phyloP scores from a whole-genome alignment of 1,140 invertebrate species.

The Trypoxylus dichotomus region DNA sequence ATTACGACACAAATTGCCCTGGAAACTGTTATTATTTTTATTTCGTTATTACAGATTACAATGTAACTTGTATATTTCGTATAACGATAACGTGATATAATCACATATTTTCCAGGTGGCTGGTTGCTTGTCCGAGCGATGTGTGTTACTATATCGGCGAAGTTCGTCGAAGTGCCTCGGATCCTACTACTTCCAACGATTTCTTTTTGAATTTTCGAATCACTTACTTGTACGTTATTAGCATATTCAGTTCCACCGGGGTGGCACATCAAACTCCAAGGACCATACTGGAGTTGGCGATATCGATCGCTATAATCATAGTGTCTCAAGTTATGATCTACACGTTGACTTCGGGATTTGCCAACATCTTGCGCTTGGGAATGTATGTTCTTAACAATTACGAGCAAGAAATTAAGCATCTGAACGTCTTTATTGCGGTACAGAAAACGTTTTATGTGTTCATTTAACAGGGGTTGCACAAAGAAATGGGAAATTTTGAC shows the following conservation, averaged over 20 bases:
- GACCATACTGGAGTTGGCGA: neutral
- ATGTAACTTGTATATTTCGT: too few species aligned
- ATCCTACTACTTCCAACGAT: neutral
- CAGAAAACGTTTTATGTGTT: neutral
- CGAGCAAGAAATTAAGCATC: neutral
- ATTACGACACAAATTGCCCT: too few species aligned
- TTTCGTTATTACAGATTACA: too few species aligned
- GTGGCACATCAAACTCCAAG: neutral
- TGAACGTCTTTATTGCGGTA: neutral
- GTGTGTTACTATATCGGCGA: neutral
- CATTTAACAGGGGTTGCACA: too few species aligned
- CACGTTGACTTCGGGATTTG: conserved; percentile 4
- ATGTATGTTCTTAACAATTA: neutral
- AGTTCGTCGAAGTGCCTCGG: neutral
- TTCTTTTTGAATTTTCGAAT: conserved; percentile 9
- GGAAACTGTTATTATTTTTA: too few species aligned
- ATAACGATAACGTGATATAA: too few species aligned
- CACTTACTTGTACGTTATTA: conserved; percentile 18
- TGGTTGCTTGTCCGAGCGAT: conserved; percentile 15
- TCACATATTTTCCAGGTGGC: conserved; percentile 3
- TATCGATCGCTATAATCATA: neutral
- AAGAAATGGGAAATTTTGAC: too few species aligned
- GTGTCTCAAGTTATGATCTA: neutral
- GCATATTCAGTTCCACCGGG: conserved; percentile 24
- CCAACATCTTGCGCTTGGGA: neutral